These are phyloP conservation scores for Rousettus madagascariensis DNA, from an alignment of 2,797 vertebrate species.

Conservation along the genomic window DNA sequence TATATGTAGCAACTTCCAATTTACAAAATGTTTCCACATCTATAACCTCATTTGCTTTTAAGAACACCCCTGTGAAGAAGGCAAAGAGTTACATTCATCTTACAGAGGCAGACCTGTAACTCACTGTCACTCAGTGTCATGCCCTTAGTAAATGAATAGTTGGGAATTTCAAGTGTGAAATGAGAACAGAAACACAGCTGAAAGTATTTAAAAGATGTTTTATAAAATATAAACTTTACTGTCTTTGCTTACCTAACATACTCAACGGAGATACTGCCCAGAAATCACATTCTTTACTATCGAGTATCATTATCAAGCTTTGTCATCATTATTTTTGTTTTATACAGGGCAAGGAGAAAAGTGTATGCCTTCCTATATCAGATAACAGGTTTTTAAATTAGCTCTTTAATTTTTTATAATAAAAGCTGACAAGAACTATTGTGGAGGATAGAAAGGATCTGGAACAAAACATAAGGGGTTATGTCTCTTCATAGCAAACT, in stretches of 20 bases:
- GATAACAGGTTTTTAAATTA: background rate
- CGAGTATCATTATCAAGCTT: background rate
- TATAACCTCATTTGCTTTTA: background rate
- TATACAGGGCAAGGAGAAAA: background rate
- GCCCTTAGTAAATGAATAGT: background rate
- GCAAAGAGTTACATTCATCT: background rate
- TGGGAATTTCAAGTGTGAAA: background rate
- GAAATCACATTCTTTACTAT: background rate
- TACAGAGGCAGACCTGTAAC: background rate
- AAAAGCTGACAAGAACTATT: background rate
- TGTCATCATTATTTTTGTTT: background rate
- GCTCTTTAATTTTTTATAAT: slow-evolving; percentile 25
- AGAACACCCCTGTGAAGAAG: background rate
- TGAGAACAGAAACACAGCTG: background rate
- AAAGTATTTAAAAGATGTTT: background rate
- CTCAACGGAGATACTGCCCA: background rate
- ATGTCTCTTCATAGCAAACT: background rate
- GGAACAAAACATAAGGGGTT: background rate
- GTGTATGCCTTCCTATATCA: background rate
- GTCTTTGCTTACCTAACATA: background rate
- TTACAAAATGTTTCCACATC: background rate
- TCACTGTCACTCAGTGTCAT: background rate
- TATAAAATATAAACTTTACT: background rate
- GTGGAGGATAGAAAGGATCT: background rate
- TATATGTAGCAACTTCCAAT: background rate